A percentile compares a stretch with the other conserved stretches of the same genome.
phyloP scores from a whole-genome alignment of 1,140 invertebrate genomes.

The Drosophila miranda region DNA sequence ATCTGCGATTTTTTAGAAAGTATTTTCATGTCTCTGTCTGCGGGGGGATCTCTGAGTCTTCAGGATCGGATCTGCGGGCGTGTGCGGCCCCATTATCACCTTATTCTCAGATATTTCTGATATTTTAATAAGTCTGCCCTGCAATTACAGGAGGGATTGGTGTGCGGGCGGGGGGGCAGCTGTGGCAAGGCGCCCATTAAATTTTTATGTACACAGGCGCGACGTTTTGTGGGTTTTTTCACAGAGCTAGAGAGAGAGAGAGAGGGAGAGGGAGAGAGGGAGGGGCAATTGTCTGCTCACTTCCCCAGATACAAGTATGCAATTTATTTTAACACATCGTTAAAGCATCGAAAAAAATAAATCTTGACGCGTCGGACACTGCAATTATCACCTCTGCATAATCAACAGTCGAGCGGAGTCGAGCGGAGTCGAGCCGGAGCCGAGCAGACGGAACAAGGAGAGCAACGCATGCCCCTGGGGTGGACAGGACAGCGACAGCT shows the following conservation, averaged over 20 bases:
- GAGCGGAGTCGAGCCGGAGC: too few relatives aligned
- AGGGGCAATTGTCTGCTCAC: constrained; percentile 9
- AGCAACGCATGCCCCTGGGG: constrained; percentile 72
- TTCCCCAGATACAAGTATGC: constrained; percentile 49
- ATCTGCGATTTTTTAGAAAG: constrained; percentile 70
- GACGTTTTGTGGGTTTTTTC: constrained; percentile 77
- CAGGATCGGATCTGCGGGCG: too few relatives aligned
- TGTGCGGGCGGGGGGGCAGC: constrained; percentile 10
- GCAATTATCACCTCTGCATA: constrained; percentile 81
- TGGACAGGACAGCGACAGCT: constrained; percentile 23
- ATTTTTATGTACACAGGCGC: constrained; percentile 74
- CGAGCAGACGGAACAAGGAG: constrained; percentile 68
- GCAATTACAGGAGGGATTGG: constrained; percentile 48
- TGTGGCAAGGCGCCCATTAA: constrained; percentile 51
- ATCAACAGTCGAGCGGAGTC: constrained; percentile 49
- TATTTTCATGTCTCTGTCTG: constrained; percentile 36
- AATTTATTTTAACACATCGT: constrained; percentile 81
- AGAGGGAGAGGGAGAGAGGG: constrained; percentile 9
- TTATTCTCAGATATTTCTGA: constrained; percentile 25
- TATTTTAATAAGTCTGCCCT: constrained; percentile 70
- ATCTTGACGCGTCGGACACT: constrained; percentile 79
- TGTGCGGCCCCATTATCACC: not conserved
- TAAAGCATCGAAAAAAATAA: constrained; percentile 76
- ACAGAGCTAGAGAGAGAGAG: not conserved
- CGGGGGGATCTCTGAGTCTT: too few relatives aligned